Percentiles rank a stretch among this genome's conserved stretches.
phyloP scores from a whole-genome alignment of 2,888 invertebrate species.

The Limnephilus auricula region DNA sequence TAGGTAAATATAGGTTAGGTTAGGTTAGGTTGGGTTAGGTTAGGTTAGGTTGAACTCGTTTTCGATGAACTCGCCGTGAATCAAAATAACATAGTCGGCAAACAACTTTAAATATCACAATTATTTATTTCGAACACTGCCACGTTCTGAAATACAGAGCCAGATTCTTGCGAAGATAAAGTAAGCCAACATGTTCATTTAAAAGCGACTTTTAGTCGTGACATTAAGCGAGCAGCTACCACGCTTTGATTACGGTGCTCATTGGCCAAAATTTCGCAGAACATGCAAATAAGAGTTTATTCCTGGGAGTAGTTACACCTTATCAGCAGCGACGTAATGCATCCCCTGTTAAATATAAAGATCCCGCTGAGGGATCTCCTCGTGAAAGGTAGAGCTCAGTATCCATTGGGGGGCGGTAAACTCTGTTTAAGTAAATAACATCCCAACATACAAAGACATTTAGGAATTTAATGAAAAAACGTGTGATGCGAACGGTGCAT shows the following conservation, averaged over 20 bases:
- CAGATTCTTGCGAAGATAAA: not conserved
- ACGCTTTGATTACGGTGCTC: constrained; percentile 30
- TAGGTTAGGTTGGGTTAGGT: too few species aligned
- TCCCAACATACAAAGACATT: not conserved
- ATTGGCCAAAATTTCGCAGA: constrained; percentile 30
- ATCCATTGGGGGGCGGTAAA: constrained; percentile 28
- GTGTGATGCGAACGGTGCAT: not conserved
- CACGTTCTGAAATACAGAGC: not conserved
- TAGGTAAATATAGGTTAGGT: too few species aligned
- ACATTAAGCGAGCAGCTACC: constrained; percentile 26
- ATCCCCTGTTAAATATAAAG: constrained; percentile 38
- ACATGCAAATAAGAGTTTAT: constrained; percentile 44
- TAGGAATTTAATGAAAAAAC: not conserved
- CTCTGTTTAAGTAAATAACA: constrained; percentile 19
- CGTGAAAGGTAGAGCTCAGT: not conserved
- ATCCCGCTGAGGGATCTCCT: constrained; percentile 17
- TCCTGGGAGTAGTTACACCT: constrained; percentile 38
- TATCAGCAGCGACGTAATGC: constrained; percentile 26
- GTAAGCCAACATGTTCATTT: constrained; percentile 16
- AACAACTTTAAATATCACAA: not conserved
- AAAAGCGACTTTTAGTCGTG: constrained; percentile 12
- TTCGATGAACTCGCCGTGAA: too few species aligned
- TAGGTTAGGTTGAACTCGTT: too few species aligned
- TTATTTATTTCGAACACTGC: not conserved
- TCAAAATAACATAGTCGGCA: not conserved